Conservation (phyloP, 2,113 vertebrate species). For the Lasiurus cinereus region DNA sequence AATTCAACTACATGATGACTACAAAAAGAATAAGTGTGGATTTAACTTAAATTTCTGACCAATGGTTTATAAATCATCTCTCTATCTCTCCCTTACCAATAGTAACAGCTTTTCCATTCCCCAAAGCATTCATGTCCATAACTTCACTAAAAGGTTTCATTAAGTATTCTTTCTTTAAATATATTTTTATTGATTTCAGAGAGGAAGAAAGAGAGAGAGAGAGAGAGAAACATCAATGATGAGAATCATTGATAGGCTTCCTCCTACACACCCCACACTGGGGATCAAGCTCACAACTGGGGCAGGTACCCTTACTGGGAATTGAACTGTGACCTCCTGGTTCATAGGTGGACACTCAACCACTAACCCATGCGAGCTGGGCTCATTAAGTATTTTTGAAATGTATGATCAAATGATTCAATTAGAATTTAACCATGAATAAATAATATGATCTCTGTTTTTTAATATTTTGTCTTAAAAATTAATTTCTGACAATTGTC, state of each 20-base stretch:
- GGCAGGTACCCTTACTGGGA: no score
- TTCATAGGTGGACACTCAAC: no score
- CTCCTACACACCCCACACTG: no score
- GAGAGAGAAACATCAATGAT: no score
- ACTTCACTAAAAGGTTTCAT: slow-evolving; percentile 32
- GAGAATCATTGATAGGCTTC: no score
- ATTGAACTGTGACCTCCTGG: no score
- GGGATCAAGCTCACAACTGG: no score
- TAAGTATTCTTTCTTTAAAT: background rate
- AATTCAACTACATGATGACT: background rate
- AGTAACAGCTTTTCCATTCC: slow-evolving; percentile 23
- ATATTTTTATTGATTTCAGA: no score
- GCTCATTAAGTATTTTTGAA: slow-evolving; percentile 24
- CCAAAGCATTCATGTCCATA: slow-evolving; percentile 44
- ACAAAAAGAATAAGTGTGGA: background rate
- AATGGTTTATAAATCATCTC: slow-evolving; percentile 12
- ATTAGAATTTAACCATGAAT: slow-evolving; percentile 14
- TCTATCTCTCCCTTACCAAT: slow-evolving; percentile 12
- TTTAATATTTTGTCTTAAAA: slow-evolving; percentile 48
- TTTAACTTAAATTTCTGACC: slow-evolving; percentile 39
- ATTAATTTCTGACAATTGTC: background rate
- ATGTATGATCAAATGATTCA: background rate
- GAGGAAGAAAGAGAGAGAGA: no score
- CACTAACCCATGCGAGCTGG: no score
- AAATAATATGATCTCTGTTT: background rate